Conservation (phyloP, 2,888 invertebrate genomes). For the Barypeithes pellucidus region DNA sequence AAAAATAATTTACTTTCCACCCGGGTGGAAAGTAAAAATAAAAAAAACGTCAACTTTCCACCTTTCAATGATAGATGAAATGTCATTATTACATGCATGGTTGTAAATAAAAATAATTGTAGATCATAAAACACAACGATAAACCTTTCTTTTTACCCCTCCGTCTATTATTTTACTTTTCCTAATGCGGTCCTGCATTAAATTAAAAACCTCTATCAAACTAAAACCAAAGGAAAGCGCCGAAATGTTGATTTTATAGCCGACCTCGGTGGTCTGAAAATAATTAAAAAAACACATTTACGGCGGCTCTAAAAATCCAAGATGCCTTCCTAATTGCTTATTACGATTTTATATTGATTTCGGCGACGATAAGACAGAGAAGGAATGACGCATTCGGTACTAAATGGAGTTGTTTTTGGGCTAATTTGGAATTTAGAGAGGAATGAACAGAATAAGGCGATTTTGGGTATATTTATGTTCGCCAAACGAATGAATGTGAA, state of each 20-base stretch:
- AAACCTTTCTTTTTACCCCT: no score
- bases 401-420: slow-evolving; percentile 44
- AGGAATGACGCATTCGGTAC: slow-evolving; percentile 18
- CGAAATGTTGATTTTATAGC: slow-evolving; percentile 54
- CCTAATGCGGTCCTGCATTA: slow-evolving; percentile 9
- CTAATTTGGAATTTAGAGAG: slow-evolving; percentile 11
- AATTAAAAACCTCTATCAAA: slow-evolving; percentile 43
- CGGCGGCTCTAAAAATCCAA: slow-evolving; percentile 54
- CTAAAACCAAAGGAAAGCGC: slow-evolving; percentile 53
- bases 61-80: no score
- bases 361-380: slow-evolving; percentile 55
- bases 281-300: slow-evolving; percentile 54
- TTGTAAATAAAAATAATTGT: no score
- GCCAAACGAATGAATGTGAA: no score
- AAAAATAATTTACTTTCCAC: no score
- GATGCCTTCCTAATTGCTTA: slow-evolving; percentile 61
- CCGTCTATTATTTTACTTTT: not conserved
- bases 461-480: no score
- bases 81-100: no score
- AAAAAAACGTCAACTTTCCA: no score
- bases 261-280: slow-evolving; percentile 52
- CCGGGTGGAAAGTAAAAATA: no score
- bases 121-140: no score
- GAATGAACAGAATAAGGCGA: not conserved
- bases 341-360: slow-evolving; percentile 60